These are phyloP conservation scores for Odontocerum albicorne DNA, from an alignment of 2,888 invertebrate genomes.

Conservation along the genomic window DNA sequence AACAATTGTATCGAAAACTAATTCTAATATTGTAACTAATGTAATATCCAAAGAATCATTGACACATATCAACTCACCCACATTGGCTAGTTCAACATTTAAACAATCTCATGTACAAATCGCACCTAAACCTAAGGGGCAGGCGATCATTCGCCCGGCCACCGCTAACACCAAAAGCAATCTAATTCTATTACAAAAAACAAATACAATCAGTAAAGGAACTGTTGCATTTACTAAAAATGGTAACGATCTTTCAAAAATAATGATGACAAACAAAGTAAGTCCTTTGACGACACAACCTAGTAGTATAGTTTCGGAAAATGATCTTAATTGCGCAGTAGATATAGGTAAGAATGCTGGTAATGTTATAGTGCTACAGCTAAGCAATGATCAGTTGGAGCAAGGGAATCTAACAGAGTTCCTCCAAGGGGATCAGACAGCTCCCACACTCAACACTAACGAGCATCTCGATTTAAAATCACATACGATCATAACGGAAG, in stretches of 20 bases:
- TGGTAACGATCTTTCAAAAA: slow-evolving; percentile 55
- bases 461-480: slow-evolving; percentile 23
- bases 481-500: slow-evolving; percentile 51
- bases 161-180: slow-evolving; percentile 58
- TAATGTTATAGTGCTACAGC: slow-evolving; percentile 54
- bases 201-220: slow-evolving; percentile 55
- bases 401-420: slow-evolving; percentile 48
- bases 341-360: slow-evolving; percentile 44
- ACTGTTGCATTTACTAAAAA: slow-evolving; percentile 51
- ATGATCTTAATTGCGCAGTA: slow-evolving; percentile 17
- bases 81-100: slow-evolving; percentile 10
- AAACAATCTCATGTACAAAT: slow-evolving; percentile 30
- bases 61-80: slow-evolving; percentile 17
- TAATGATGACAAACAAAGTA: slow-evolving; percentile 56
- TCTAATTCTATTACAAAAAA: slow-evolving; percentile 63
- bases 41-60: slow-evolving; percentile 30
- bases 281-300: slow-evolving; percentile 46
- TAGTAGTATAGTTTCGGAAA: slow-evolving; percentile 9
- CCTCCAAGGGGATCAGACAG: slow-evolving; percentile 40
- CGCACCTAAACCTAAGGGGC: slow-evolving; percentile 35
- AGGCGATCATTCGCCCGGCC: slow-evolving; percentile 51
- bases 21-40: slow-evolving; percentile 31
- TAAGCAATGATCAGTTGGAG: slow-evolving; percentile 53
- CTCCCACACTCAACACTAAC: slow-evolving; percentile 36
- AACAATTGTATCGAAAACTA: slow-evolving; percentile 45